Conservation (phyloP, 2,888 invertebrate genomes). For the Parnassius glacialis region DNA sequence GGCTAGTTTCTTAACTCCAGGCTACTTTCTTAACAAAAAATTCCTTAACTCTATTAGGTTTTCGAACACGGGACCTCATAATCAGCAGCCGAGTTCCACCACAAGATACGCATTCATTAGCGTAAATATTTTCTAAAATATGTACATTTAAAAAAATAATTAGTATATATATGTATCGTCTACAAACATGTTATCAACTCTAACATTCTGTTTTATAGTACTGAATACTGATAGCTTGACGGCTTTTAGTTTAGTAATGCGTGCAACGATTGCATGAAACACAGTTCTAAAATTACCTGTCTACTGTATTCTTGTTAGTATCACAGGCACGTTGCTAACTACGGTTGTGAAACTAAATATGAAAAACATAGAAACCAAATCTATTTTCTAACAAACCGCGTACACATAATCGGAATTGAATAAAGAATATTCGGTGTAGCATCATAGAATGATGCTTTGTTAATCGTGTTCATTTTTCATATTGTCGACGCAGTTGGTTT, state of each 20-base stretch:
- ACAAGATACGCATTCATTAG: no score
- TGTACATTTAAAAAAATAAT: no score
- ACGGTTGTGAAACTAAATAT: conserved; percentile 16
- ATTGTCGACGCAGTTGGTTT: no score
- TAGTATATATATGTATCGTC: no score
- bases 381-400: conserved; percentile 8
- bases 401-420: not conserved
- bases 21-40: no score
- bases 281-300: conserved; percentile 33
- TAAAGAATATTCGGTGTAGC: not conserved
- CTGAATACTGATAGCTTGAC: conserved; percentile 24
- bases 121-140: no score
- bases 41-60: no score
- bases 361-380: conserved; percentile 9
- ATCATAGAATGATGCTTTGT: not conserved
- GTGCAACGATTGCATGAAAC: conserved; percentile 30
- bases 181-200: conserved; percentile 11
- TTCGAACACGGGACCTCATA: no score
- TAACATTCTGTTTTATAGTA: conserved; percentile 22
- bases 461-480: not conserved
- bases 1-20: no score
- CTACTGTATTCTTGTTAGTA: conserved; percentile 29
- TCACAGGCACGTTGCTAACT: conserved; percentile 25
- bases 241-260: conserved; percentile 24
- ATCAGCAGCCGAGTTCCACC: no score